These are phyloP conservation scores for Orthonychiurus folsomi DNA, from an alignment of 2,888 invertebrate species.

Conservation along the genomic window DNA sequence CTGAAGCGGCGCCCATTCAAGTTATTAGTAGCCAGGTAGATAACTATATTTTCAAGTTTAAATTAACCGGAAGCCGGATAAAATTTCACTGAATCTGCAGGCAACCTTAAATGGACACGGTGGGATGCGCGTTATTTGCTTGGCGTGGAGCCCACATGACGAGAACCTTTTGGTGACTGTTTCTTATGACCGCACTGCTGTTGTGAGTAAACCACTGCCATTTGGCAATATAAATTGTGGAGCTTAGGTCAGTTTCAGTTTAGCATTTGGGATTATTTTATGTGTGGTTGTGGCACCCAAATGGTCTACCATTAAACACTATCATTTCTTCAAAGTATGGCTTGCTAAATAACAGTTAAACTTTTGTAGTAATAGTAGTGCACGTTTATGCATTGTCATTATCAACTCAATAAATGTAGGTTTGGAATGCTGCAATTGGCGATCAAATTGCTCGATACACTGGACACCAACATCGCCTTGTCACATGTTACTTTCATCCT, in stretches of 20 bases:
- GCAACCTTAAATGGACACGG: constrained; percentile 47
- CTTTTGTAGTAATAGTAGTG: neutral
- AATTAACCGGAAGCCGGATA: too few relatives aligned
- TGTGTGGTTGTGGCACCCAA: too few relatives aligned
- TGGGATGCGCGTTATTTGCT: constrained; percentile 48
- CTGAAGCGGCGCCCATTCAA: constrained; percentile 9
- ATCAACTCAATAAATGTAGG: constrained; percentile 44
- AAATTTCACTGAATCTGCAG: too few relatives aligned
- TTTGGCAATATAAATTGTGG: neutral
- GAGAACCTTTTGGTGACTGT: constrained; percentile 58
- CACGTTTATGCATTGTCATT: neutral
- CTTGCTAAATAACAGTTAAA: neutral
- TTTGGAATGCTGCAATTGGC: constrained; percentile 55
- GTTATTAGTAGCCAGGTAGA: constrained; percentile 29
- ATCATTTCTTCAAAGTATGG: too few relatives aligned
- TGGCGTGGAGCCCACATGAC: constrained; percentile 61
- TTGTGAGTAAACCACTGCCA: constrained; percentile 48
- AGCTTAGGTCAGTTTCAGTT: constrained; percentile 23
- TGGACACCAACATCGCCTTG: constrained; percentile 51
- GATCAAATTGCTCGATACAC: constrained; percentile 53
- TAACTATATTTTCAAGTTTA: too few relatives aligned
- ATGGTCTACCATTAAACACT: too few relatives aligned
- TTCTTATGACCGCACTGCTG: constrained; percentile 59
- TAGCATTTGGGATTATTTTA: neutral
- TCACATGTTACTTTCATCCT: constrained; percentile 59